Evolutionary conservation across 2,113 vertebrate genomes (phyloP), one percentile per base, ranked within the genome.

Genomic region (Coryphaenoides rupestris): DNA sequence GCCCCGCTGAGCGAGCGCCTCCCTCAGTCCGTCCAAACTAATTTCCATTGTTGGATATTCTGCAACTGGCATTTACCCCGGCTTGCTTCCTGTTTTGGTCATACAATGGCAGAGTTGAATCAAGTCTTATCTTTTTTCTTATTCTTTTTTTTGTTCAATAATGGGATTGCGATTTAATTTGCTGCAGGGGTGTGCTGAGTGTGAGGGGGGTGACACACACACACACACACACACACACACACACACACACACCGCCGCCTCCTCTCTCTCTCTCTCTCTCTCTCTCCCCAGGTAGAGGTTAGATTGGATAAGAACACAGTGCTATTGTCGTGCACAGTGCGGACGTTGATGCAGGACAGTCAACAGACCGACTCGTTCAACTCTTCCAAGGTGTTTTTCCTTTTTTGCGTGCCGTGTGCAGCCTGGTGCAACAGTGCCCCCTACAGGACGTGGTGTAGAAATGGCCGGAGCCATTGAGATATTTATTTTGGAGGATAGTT

Each of bases 341-440:
- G 76, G 73, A 80, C 76, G 77, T 62, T 80, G 81, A 84, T 68
- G 78, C 67, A 77, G 67, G 56, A 60, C 19, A 76, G 76, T 69
- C 68, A 58, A 52, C 56, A 65, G 52, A 58, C 47, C 52, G 65
- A 33, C 45, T 55, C 52, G 58, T 71, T 66, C 63, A 62, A n/a
- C 21, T 73, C 12, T 22, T 69, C 53, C 52, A 60, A 19, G 21
- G 50, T 59, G n/a, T 3, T 17, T n/a, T n/a, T n/a, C n/a, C n/a
- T n/a, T n/a, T n/a, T 28, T 13, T 16, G 22, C 53, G 17, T 24
- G 13, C 60, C 55, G n/a, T n/a, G n/a, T n/a, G 19, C 21, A 78
- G 74, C 68, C 72, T 87, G 87, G 50, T 80, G 55, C 85, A 83
- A 89, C 88, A 90, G 73, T 87, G 88, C 80, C 87, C 86, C 81